Base-by-base conservation (phyloP, 2,888 invertebrate genomes). In the Phorcus lineatus region DNA sequence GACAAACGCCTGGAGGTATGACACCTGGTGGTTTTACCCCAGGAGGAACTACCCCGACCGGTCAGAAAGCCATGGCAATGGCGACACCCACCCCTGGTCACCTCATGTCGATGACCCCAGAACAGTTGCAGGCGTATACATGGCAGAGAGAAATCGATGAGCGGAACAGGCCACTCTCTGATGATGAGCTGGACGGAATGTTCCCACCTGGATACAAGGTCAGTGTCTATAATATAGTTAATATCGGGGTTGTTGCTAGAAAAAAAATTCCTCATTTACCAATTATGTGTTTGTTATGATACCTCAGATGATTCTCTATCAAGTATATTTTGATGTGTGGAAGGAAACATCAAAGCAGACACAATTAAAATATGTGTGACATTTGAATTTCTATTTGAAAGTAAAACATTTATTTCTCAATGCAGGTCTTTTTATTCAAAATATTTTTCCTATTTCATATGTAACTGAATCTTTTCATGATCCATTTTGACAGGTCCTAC, bases 101-200 rank as follows among this genome's bases (percentile, higher is more conserved):
- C 90, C 94, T 99, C 83, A 96, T 98, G 84, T 97, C 98, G 17
- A 99, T 99, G 99, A 99, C 99, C 0, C 99, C 99, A 0, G 99
- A 99, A 93, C 99, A 99, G 93, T 94, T 99, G 84, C 99, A 99
- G 93, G 98, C 98, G 0, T 99, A 97, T 93, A 96, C 98, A 40
- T 98, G 98, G 98, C 99, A 99, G 93, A 96, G 98, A 89, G 99
- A 99, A 94, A 99, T 99, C 82, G 99, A 99, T 91, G 99, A 99
- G 93, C 95, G 99, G 81, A 99, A 99, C 93, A 95, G 99, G 85
- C 99, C 99, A 0, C 95, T 98, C 88, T 96, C 97, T 0, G 99
- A 99, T 91, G 99, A 99, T 91, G 99, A 99, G 93, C 94, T 99
- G 80, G 99, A 99, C 93, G 95, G 97, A 84, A 96, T 99, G 95